Evolutionary conservation across 2,113 vertebrate genomes (phyloP), one percentile per base, ranked within the genome.

Genomic region (Elgaria multicarinata): DNA sequence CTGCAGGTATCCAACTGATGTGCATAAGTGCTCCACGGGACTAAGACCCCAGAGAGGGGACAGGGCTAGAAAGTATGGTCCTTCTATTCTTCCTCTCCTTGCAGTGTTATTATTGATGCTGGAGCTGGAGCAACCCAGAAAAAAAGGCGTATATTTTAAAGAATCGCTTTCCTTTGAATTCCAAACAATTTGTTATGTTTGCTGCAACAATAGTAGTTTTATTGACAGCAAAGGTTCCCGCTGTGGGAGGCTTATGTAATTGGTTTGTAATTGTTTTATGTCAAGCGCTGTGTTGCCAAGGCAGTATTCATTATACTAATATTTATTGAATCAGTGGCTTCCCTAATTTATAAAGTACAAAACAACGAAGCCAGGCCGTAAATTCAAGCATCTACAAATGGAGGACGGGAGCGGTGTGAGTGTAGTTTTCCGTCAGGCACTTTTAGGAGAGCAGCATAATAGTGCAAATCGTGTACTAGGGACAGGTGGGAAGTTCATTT

Each of bases 241-340:
- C 33, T 0, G 92, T 92, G 92, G 94, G 93, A 92, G 93, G 92
- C 92, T 96, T 95, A 93, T 90, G 86, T 93, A 93, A 96, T 95
- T 91, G 93, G 94, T 87, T 91, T 93, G 94, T 93, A 94, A 93
- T 94, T 84, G 88, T 94, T 95, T 94, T 93, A 80, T 92, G 92
- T 92, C 92, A 91, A 95, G 90, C 81, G 69, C 91, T 44, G 62
- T 10, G 93, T 95, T 95, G 94, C 94, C 91, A 96, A 94, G 92
- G 95, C 91, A 91, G 94, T 94, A 91, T 90, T 91, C 83, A 89
- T 93, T 94, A 93, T 95, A 93, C 79, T 94, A 96, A 93, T 96
- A 95, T 95, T 96, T 95, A 95, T 90, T 71, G 89, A 95, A 94
- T 94, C 87, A 3, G 83, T 86, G 83, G 83, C 89, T 93, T 93